Conservation (phyloP, 2,888 invertebrate species). For the Ecdyonurus torrentis region DNA sequence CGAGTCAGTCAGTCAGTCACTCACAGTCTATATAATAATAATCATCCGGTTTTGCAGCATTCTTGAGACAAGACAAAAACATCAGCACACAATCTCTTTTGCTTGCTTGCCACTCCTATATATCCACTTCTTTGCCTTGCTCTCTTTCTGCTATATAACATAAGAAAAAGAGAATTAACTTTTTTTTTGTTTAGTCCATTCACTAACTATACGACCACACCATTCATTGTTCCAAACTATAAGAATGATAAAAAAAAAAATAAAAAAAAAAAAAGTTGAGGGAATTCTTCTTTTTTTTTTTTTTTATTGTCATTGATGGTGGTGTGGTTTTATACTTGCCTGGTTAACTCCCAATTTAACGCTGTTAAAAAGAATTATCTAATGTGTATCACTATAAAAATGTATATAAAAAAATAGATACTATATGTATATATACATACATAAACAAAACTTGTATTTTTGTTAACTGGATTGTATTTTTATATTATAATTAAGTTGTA, state of each 20-base stretch:
- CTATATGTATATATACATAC: too few species aligned
- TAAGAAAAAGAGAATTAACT: not conserved
- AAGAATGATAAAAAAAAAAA: not conserved
- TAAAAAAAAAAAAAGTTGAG: not conserved
- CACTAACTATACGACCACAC: not conserved
- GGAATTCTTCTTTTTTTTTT: not conserved
- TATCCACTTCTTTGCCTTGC: not conserved
- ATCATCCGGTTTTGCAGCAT: not conserved
- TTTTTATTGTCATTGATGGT: not conserved
- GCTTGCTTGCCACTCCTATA: not conserved
- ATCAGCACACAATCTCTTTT: too few species aligned
- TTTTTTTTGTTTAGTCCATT: not conserved
- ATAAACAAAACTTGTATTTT: too few species aligned
- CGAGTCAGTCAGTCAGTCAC: too few species aligned
- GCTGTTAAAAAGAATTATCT: not conserved
- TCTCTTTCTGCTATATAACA: too few species aligned
- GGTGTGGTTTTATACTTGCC: too few species aligned
- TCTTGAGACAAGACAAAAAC: not conserved
- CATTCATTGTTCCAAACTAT: not conserved
- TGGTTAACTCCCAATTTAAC: not conserved
- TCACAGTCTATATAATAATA: too few species aligned
- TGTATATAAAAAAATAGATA: too few species aligned
- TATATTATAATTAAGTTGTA: too few species aligned
- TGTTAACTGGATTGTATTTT: too few species aligned
- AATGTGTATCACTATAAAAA: not conserved